phyloP scores from a whole-genome alignment of 2,888 invertebrate genomes.

The Tetropium fuscum region DNA sequence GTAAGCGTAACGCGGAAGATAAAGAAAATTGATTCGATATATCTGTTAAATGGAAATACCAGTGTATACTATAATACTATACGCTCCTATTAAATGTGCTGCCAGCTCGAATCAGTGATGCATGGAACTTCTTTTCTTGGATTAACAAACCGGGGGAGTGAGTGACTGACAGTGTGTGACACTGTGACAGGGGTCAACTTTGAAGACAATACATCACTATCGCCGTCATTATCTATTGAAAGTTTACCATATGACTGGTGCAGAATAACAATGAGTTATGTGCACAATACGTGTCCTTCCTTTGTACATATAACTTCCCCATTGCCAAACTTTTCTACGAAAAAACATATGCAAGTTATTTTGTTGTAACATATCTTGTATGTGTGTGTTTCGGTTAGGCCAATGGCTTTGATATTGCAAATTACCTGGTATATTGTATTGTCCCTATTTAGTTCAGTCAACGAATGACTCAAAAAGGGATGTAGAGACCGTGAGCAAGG shows the following conservation, averaged over 20 bases:
- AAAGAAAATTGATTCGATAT: slow-evolving; percentile 33
- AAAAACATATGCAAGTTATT: no score
- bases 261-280: not conserved
- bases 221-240: slow-evolving; percentile 18
- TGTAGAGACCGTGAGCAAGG: no score
- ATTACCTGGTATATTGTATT: no score
- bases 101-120: slow-evolving; percentile 28
- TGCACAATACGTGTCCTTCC: no score
- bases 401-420: no score
- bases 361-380: no score
- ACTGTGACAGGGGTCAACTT: slow-evolving; percentile 41
- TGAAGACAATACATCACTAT: slow-evolving; percentile 36
- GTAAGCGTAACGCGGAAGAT: slow-evolving; percentile 17
- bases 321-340: no score
- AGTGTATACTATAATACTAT: no score
- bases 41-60: slow-evolving; percentile 22
- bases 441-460: no score
- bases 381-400: no score
- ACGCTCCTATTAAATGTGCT: slow-evolving; percentile 17
- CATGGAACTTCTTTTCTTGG: slow-evolving; percentile 39
- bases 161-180: slow-evolving; percentile 46
- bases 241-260: not conserved
- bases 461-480: no score
- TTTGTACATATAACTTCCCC: no score
- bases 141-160: slow-evolving; percentile 42